Base-by-base conservation (phyloP, 2,888 invertebrate species). In the Nomada hirtipes region DNA sequence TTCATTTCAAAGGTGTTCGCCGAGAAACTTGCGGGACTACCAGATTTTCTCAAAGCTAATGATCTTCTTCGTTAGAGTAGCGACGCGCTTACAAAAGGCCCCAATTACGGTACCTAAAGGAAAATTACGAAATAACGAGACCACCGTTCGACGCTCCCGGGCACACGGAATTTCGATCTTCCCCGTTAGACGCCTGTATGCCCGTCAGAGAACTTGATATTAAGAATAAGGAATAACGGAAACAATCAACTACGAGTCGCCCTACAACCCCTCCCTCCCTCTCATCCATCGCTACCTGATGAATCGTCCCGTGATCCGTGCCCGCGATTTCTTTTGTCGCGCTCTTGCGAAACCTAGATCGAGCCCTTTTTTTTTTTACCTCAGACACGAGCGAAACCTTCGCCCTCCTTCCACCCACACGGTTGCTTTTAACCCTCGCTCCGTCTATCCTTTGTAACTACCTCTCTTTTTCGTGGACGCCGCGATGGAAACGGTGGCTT, bases 401-500 rank as follows among this genome's bases (percentile, higher is more conserved):
- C 44, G 47, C 61, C 52, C 20, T 50, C 52, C 59, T 11, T 23
- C 42, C 59, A 36, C 70, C 47, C 63, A 26, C 70, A 20, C 72
- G 70, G 47, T 47, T 74, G 55, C 69, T 70, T 77, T 61, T 55
- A 70, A 71, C 63, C 68, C 69, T 68, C 77, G n/a, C 59, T 57
- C 73, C 65, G n/a, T 42, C 53, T 18, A 69, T 61, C 69, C 53
- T 77, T 80, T 82, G 82, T 83, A 82, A 73, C 79, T 82, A 53
- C 55, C 74, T 77, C 85, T 72, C 86, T 82, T 83, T 84, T 84
- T 87, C 90, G 88, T 89, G 89, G 90, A 90, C 90, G 88, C 88
- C 92, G 79, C 80, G 91, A 91, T 92, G 91, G 91, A 91, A 92
- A 91, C 91, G 90, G 89, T 89, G 91, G 90, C 91, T 92, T 93